Conservation (phyloP, 2,888 invertebrate genomes). For the Anthophora plumipes region DNA sequence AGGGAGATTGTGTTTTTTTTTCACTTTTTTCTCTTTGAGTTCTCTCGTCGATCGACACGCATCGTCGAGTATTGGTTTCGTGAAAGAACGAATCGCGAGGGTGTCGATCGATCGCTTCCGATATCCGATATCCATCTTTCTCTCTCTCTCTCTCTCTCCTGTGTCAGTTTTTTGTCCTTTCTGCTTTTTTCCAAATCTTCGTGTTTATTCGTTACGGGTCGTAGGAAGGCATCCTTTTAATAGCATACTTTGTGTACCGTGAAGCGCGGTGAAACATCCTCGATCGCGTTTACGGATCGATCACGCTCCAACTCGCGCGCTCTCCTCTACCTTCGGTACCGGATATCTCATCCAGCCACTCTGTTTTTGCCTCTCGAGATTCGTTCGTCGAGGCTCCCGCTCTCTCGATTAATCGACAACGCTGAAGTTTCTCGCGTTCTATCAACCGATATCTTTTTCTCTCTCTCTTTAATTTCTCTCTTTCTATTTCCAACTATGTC, state of each 20-base stretch:
- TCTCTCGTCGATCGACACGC: background rate
- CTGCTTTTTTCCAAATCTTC: background rate
- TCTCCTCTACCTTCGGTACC: background rate
- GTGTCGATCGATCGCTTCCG: constrained; percentile 9
- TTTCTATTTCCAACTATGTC: constrained; percentile 7
- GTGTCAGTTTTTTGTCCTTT: constrained; percentile 14
- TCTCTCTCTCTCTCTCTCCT: background rate
- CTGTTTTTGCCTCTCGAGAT: background rate
- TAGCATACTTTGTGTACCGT: constrained; percentile 19
- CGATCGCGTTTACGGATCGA: constrained; percentile 29
- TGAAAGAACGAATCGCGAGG: background rate
- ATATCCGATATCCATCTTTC: background rate
- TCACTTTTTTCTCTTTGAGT: background rate
- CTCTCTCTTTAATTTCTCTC: background rate
- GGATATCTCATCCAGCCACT: background rate
- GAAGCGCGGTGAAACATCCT: constrained; percentile 20
- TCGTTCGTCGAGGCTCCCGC: background rate
- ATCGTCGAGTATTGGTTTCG: background rate
- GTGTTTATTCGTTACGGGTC: constrained; percentile 31
- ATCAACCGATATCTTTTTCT: background rate
- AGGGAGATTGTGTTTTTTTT: background rate
- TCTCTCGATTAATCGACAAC: background rate
- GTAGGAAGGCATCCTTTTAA: constrained; percentile 47
- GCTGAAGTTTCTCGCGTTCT: background rate
- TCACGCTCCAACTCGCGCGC: background rate